Conservation (phyloP, 2,113 vertebrate genomes). For the Cryptotis parvus region DNA sequence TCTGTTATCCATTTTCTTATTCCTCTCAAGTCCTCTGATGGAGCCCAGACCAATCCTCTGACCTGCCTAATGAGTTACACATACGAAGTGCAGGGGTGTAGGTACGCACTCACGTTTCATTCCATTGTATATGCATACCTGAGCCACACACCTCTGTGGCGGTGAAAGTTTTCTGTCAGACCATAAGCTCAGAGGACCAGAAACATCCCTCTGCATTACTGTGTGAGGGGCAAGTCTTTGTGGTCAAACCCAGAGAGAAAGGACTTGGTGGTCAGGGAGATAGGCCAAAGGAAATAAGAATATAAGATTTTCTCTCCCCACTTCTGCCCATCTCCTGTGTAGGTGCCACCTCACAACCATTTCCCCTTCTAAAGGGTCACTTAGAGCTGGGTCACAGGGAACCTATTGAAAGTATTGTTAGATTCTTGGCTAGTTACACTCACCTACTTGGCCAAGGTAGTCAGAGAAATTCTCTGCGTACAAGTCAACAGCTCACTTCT, state of each 20-base stretch:
- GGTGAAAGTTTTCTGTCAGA: conserved; percentile 26
- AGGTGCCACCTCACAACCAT: neutral
- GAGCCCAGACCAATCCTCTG: neutral
- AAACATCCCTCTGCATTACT: neutral
- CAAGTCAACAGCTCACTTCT: neutral
- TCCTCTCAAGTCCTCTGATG: neutral
- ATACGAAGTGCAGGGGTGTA: neutral
- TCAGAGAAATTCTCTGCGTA: neutral
- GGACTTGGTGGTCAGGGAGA: neutral
- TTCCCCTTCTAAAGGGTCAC: neutral
- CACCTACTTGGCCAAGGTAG: neutral
- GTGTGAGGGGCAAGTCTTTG: neutral
- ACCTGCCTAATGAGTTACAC: neutral
- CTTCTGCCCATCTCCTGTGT: neutral
- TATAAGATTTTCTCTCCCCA: neutral
- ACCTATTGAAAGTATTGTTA: neutral
- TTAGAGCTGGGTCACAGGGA: neutral
- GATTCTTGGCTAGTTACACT: neutral
- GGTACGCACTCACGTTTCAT: neutral
- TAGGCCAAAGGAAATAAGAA: neutral
- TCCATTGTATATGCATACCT: neutral
- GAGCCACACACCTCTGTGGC: neutral
- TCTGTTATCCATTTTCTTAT: neutral
- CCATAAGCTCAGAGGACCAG: neutral
- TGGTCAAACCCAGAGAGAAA: conserved; percentile 28